Conservation (phyloP, 2,113 vertebrate species). For the Elgaria multicarinata region DNA sequence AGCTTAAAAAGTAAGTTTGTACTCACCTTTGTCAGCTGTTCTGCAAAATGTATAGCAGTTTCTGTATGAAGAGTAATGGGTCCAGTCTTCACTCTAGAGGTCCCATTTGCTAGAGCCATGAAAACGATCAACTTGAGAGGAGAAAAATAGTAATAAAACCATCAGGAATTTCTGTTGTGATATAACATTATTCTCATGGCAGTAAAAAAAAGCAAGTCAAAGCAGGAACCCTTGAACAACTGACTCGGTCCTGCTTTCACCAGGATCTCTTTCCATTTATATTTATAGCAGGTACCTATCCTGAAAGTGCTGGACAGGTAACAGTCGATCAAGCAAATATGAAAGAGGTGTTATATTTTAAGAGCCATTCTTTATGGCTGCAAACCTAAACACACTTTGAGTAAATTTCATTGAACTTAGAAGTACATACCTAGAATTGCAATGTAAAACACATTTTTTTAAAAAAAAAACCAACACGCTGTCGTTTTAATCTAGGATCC, state of each 20-base stretch:
- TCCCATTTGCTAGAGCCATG: slow-evolving; percentile 94
- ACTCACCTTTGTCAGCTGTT: slow-evolving; percentile 90
- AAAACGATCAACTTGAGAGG: slow-evolving; percentile 90
- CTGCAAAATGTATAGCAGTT: slow-evolving; percentile 94
- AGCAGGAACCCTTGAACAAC: neutral
- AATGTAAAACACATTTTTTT: too few species aligned
- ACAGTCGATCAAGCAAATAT: neutral
- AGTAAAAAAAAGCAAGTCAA: neutral
- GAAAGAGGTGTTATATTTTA: neutral
- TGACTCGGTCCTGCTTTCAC: neutral
- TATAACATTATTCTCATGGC: neutral
- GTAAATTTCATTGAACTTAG: neutral
- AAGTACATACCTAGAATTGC: neutral
- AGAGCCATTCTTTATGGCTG: neutral
- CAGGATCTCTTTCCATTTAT: neutral
- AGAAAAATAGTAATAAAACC: neutral
- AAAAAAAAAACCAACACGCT: neutral
- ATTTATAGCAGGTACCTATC: neutral
- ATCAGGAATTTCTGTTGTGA: slow-evolving; percentile 12
- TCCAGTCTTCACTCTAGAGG: slow-evolving; percentile 90
- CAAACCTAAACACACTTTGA: neutral
- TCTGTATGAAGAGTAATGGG: slow-evolving; percentile 93
- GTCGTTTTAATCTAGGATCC: neutral
- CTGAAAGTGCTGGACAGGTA: neutral
- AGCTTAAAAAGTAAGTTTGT: neutral